These are phyloP conservation scores for Aethes cnicana DNA, from an alignment of 2,888 invertebrate species.

Conservation along the genomic window DNA sequence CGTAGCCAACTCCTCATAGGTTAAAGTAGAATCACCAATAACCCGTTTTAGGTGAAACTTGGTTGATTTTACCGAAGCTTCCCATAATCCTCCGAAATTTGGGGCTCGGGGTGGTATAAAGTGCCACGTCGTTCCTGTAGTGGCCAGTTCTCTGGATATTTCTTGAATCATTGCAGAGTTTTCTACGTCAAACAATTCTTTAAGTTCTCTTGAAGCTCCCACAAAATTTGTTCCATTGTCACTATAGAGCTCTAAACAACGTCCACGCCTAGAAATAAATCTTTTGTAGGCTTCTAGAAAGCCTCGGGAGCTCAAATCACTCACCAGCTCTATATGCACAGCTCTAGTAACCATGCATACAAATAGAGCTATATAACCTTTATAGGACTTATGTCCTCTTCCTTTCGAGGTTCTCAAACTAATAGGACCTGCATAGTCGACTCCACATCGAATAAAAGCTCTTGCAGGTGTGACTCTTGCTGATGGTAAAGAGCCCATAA, in stretches of 20 bases:
- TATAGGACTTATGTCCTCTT: constrained; percentile 31
- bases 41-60: not conserved
- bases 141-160: not conserved
- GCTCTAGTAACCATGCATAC: constrained; percentile 36
- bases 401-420: constrained; percentile 31
- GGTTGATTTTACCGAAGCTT: constrained; percentile 17
- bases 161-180: not conserved
- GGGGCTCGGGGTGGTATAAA: not conserved
- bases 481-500: constrained; percentile 24
- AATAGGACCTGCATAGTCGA: constrained; percentile 36
- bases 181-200: not conserved
- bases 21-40: not conserved
- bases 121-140: not conserved
- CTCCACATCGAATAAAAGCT: constrained; percentile 31
- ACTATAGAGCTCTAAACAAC: constrained; percentile 34
- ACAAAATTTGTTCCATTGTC: constrained; percentile 38
- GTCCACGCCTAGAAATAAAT: constrained; percentile 36
- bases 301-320: constrained; percentile 2
- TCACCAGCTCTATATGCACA: constrained; percentile 30
- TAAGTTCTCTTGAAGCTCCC: constrained; percentile 32
- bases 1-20: not conserved
- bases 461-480: constrained; percentile 21
- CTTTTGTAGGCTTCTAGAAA: constrained; percentile 37
- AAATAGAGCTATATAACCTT: constrained; percentile 31
- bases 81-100: not conserved